Conservation (phyloP, 2,888 invertebrate species). For the Cyclophora albipunctata region DNA sequence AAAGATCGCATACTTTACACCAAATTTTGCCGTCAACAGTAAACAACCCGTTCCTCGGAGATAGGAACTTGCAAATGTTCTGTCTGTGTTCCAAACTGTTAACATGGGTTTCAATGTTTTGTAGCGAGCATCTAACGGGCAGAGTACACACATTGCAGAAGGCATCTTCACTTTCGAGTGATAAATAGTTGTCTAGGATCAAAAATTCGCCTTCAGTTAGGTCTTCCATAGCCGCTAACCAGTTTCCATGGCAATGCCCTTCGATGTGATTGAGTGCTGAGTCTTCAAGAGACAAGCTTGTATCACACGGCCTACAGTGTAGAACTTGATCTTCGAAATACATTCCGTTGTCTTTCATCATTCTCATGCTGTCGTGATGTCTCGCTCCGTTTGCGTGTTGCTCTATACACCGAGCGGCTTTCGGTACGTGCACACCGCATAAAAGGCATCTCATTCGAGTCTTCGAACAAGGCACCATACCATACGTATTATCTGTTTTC, state of each 20-base stretch:
- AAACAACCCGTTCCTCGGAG: slow-evolving; percentile 46
- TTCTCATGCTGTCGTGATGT: slow-evolving; percentile 47
- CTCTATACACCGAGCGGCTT: slow-evolving; percentile 52
- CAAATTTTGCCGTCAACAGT: slow-evolving; percentile 37
- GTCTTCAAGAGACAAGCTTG: slow-evolving; percentile 33
- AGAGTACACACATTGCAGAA: slow-evolving; percentile 43
- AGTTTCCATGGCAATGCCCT: slow-evolving; percentile 41
- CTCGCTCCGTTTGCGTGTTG: slow-evolving; percentile 50
- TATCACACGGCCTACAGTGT: slow-evolving; percentile 46
- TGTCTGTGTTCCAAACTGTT: slow-evolving; percentile 39
- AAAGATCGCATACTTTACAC: slow-evolving; percentile 47
- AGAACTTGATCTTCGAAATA: slow-evolving; percentile 31
- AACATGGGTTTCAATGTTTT: slow-evolving; percentile 43
- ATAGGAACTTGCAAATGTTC: slow-evolving; percentile 40
- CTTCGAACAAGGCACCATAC: slow-evolving; percentile 46
- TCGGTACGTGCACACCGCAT: slow-evolving; percentile 53
- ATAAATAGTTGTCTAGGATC: slow-evolving; percentile 37
- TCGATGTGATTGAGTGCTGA: slow-evolving; percentile 43
- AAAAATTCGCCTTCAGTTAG: slow-evolving; percentile 50
- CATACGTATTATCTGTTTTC: slow-evolving; percentile 44
- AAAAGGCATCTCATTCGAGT: slow-evolving; percentile 51
- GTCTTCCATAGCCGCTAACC: slow-evolving; percentile 47
- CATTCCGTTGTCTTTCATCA: slow-evolving; percentile 47
- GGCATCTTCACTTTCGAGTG: slow-evolving; percentile 39
- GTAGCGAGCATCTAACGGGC: slow-evolving; percentile 32